A percentile compares a stretch with the other conserved stretches of the same genome.
Conservation (phyloP, 2,888 invertebrate genomes). For the Rhaphigaster nebulosa region DNA sequence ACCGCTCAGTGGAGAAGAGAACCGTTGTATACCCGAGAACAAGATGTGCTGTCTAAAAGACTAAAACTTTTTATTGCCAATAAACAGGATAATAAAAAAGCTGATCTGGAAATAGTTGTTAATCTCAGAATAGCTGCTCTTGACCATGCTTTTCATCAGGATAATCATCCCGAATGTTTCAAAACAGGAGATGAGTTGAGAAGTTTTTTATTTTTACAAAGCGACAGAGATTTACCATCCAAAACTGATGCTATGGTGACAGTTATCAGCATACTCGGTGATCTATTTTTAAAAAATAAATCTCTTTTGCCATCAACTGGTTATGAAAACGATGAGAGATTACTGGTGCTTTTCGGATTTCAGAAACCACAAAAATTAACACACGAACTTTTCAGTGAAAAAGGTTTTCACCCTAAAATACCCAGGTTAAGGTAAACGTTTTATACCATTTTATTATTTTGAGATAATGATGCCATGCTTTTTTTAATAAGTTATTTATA, state of each 20-base stretch:
- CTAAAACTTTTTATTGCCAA: not conserved
- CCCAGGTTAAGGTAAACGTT: not conserved
- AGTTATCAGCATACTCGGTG: constrained; percentile 45
- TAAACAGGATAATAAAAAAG: constrained; percentile 37
- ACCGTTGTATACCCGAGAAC: constrained; percentile 46
- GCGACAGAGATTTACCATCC: constrained; percentile 26
- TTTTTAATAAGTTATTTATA: not conserved
- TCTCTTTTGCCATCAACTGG: not conserved
- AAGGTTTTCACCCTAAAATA: constrained; percentile 46
- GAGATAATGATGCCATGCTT: too few species aligned
- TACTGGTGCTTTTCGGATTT: constrained; percentile 28
- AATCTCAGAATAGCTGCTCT: constrained; percentile 40
- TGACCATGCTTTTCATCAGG: not conserved
- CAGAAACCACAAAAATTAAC: constrained; percentile 29
- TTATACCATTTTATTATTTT: not conserved
- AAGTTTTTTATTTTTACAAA: constrained; percentile 46
- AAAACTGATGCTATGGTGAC: constrained; percentile 23
- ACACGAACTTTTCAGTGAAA: constrained; percentile 50
- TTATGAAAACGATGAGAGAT: constrained; percentile 34
- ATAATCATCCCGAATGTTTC: constrained; percentile 29
- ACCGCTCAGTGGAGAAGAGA: constrained; percentile 33
- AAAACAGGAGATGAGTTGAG: constrained; percentile 46
- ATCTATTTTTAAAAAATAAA: constrained; percentile 32
- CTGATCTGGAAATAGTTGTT: constrained; percentile 37
- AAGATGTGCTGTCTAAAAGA: constrained; percentile 40